A percentile compares a stretch with the other conserved stretches of the same genome.
Evolutionary conservation across 92 coral and sea anemone species (phyloP).

Genomic region (Paragorgia papillata): DNA sequence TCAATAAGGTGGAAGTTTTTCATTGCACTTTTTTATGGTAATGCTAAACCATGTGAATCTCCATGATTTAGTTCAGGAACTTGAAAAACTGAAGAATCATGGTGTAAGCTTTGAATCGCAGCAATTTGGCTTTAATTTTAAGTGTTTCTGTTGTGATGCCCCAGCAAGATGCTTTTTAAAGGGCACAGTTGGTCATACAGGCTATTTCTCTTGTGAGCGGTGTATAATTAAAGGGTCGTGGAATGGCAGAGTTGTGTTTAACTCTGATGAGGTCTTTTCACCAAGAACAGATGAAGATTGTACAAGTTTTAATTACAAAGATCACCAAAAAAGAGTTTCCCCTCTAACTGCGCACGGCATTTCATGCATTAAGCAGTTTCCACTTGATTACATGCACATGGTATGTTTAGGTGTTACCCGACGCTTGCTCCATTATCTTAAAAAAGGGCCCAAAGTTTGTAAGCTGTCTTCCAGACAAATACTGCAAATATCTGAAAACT

Average conservation of each 20-base stretch:
- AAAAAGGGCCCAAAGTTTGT: background rate
- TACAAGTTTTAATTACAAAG: background rate
- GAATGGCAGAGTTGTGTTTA: conserved; percentile 30
- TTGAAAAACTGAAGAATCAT: background rate
- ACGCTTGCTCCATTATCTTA: background rate
- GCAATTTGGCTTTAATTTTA: background rate
- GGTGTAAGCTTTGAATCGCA: background rate
- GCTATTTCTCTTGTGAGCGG: conserved; percentile 25
- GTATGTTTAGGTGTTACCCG: conserved; percentile 4
- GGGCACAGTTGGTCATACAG: conserved; percentile 21
- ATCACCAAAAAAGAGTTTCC: conserved; percentile 4
- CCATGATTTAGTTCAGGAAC: background rate
- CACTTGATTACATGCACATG: conserved; percentile 16
- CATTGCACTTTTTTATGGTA: conserved; percentile 8
- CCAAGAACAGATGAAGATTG: conserved; percentile 11
- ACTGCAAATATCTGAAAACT: conserved; percentile 16
- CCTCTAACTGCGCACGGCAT: background rate
- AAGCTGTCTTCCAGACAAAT: conserved; percentile 12
- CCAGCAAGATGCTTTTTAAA: conserved; percentile 14
- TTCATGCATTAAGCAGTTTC: background rate
- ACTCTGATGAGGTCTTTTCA: background rate
- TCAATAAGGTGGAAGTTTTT: background rate
- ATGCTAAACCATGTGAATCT: conserved; percentile 10
- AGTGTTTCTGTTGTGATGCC: background rate
- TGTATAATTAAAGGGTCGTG: conserved; percentile 7